Evolutionary conservation across 2,113 vertebrate genomes (phyloP).

Genomic region (Pseudorectes ferrugineus): DNA sequence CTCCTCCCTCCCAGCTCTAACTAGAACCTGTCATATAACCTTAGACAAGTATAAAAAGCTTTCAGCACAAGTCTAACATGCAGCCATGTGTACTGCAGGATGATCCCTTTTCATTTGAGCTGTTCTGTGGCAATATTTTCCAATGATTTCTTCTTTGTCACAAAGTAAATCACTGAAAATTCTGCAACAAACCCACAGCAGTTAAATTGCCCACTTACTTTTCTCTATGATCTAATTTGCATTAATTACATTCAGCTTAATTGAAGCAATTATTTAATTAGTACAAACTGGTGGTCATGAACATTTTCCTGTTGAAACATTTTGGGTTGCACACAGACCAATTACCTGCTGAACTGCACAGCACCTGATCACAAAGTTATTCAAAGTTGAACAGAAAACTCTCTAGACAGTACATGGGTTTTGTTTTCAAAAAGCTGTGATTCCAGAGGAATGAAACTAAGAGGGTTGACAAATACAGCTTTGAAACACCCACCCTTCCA

Average conservation of each 20-base stretch:
- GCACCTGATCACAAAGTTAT: background rate
- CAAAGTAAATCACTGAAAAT: background rate
- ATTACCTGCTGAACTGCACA: background rate
- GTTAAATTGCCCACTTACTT: background rate
- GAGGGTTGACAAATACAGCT: fast-evolving
- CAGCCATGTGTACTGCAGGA: background rate
- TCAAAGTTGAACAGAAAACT: background rate
- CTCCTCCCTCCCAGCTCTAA: background rate
- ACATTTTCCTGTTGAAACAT: background rate
- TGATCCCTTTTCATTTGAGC: background rate
- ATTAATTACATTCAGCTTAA: conserved; percentile 19
- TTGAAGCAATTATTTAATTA: conserved; percentile 36
- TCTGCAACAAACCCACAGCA: background rate
- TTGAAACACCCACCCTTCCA: background rate
- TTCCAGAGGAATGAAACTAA: background rate
- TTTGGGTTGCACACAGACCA: background rate
- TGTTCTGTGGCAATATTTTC: background rate
- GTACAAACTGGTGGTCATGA: background rate
- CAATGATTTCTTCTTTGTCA: background rate
- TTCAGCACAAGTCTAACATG: background rate
- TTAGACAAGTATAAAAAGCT: background rate
- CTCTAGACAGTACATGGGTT: background rate
- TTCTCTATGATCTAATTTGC: background rate
- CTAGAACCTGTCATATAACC: background rate
- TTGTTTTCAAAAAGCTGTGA: background rate